Percentiles rank a stretch among this genome's conserved stretches.
phyloP scores from a whole-genome alignment of 2,113 vertebrate genomes.

The Thermophis baileyi region DNA sequence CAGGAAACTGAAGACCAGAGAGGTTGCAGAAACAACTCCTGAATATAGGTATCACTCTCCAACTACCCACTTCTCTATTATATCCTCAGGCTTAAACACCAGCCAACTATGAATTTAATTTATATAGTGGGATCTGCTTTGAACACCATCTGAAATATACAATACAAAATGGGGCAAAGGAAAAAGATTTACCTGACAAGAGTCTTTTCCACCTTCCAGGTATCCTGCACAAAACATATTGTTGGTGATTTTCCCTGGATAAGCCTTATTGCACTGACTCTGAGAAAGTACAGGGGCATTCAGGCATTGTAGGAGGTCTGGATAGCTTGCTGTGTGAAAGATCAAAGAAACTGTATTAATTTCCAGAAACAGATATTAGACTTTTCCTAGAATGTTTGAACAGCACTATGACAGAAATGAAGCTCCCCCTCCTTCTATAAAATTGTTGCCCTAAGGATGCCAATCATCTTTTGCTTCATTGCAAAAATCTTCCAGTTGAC shows the following conservation, averaged over 20 bases:
- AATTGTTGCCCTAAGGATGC: background rate
- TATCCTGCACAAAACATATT: constrained; percentile 83
- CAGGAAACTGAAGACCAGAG: background rate
- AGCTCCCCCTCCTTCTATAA: background rate
- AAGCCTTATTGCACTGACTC: constrained; percentile 65
- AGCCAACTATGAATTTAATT: background rate
- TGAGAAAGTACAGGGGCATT: constrained; percentile 73
- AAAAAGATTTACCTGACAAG: constrained; percentile 74
- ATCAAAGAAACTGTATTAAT: background rate
- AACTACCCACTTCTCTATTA: background rate
- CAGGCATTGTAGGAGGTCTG: constrained; percentile 74
- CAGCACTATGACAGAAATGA: background rate
- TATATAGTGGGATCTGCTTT: background rate
- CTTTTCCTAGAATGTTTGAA: background rate
- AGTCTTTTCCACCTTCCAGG: constrained; percentile 79
- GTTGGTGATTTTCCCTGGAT: constrained; percentile 75
- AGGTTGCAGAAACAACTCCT: background rate
- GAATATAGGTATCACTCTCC: background rate
- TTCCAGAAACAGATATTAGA: background rate
- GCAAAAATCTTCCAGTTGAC: background rate
- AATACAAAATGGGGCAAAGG: background rate
- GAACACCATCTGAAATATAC: background rate
- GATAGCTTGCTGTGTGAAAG: constrained; percentile 61
- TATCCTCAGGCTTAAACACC: background rate
- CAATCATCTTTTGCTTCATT: background rate